Conservation (phyloP, 1,140 invertebrate genomes). For the Daktulosphaira vitifoliae region DNA sequence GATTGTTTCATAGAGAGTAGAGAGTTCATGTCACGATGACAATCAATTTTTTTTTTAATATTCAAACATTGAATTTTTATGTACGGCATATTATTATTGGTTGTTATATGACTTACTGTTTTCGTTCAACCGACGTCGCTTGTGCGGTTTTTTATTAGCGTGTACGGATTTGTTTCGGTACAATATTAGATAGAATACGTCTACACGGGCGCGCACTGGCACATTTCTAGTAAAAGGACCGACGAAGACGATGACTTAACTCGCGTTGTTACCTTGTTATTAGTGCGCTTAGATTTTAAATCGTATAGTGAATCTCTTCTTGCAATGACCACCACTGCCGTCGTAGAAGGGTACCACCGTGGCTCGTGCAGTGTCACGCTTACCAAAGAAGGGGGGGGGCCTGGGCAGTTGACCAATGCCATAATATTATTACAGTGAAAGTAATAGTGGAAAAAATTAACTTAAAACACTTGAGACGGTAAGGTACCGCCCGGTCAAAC, state of each 20-base stretch:
- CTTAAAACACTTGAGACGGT: no score
- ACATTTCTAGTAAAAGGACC: constrained; percentile 26
- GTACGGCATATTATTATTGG: no score
- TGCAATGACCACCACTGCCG: background rate
- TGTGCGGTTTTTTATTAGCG: constrained; percentile 2
- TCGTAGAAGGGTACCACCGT: constrained; percentile 7
- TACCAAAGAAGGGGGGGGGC: background rate
- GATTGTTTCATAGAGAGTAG: no score
- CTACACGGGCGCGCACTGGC: constrained; percentile 16
- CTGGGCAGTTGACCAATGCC: constrained; percentile 3
- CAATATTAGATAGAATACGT: background rate
- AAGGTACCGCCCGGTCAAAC: no score
- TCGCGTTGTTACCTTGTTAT: background rate
- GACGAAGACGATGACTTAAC: constrained; percentile 28
- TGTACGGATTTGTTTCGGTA: background rate
- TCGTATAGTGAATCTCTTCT: background rate
- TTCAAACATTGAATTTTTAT: no score
- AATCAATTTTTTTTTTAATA: no score
- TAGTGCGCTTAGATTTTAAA: background rate
- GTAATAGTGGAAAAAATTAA: background rate
- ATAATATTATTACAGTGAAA: background rate
- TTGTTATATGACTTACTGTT: no score
- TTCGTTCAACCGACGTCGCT: background rate
- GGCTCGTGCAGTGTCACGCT: background rate
- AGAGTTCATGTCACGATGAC: no score